Percentiles rank a stretch among this genome's conserved stretches.
These are phyloP conservation scores for Opisthograptis luteolata DNA, from an alignment of 2,888 invertebrate species.

Conservation along the genomic window DNA sequence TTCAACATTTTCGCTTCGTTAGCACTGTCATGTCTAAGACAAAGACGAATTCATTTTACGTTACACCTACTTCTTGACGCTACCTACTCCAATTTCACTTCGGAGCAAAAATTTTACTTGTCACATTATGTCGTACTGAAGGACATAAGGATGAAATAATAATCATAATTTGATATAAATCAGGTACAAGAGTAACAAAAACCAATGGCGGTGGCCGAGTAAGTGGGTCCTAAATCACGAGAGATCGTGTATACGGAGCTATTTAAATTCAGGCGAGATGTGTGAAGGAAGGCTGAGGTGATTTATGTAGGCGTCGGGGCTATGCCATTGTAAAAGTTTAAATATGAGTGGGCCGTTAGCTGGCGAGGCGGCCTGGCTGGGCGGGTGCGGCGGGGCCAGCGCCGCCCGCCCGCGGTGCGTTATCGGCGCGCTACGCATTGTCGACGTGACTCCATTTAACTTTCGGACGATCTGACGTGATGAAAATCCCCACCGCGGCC, in stretches of 20 bases:
- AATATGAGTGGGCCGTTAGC: conserved; percentile 62
- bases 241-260: conserved; percentile 68
- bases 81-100: conserved; percentile 10
- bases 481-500: conserved; percentile 43
- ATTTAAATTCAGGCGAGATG: conserved; percentile 77
- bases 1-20: conserved; percentile 22
- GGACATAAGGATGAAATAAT: conserved; percentile 32
- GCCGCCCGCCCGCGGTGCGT: conserved; percentile 26
- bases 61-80: background rate
- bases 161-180: conserved; percentile 45
- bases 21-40: conserved; percentile 13
- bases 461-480: conserved; percentile 48
- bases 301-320: conserved; percentile 69
- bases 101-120: conserved; percentile 13
- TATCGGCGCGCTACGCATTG: conserved; percentile 39
- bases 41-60: conserved; percentile 15
- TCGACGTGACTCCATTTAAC: conserved; percentile 56
- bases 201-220: conserved; percentile 47
- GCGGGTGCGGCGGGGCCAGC: conserved; percentile 29
- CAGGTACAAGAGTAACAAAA: conserved; percentile 52
- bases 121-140: conserved; percentile 26
- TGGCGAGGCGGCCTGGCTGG: conserved; percentile 32
- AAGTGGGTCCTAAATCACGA: conserved; percentile 68
- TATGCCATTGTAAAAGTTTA: conserved; percentile 74
- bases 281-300: conserved; percentile 72